Conservation (phyloP, 2,888 invertebrate species). For the Megastigmus dorsalis region DNA sequence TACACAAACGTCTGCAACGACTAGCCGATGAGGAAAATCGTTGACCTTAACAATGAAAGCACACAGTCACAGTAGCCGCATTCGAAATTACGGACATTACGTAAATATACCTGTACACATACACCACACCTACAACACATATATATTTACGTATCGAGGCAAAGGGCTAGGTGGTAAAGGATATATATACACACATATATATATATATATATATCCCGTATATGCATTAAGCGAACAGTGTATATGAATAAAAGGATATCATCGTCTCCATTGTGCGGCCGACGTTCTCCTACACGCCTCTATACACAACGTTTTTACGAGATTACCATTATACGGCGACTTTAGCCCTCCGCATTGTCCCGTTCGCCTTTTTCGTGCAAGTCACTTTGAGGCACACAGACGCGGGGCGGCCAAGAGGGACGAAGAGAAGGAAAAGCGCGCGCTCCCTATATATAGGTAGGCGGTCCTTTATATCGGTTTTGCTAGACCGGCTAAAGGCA, state of each 20-base stretch:
- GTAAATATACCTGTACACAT: not conserved
- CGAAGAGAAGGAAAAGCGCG: too few relatives aligned
- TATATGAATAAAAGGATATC: not conserved
- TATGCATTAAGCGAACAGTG: too few relatives aligned
- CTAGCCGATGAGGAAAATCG: conserved; percentile 24
- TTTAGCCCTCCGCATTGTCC: not conserved
- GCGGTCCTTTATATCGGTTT: not conserved
- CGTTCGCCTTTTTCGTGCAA: conserved; percentile 9
- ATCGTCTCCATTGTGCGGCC: conserved; percentile 11
- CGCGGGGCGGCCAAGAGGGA: too few relatives aligned
- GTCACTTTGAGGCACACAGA: too few relatives aligned
- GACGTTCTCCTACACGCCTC: too few relatives aligned
- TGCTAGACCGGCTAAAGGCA: not conserved
- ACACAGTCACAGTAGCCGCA: too few relatives aligned
- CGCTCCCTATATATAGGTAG: not conserved
- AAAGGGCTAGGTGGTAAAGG: not conserved
- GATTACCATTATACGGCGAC: conserved; percentile 21
- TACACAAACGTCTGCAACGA: too few relatives aligned
- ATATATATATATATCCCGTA: too few relatives aligned
- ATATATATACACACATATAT: too few relatives aligned
- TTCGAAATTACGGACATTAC: not conserved
- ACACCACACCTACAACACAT: not conserved
- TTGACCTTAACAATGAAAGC: conserved; percentile 34
- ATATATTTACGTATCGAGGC: not conserved
- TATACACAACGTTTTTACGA: conserved; percentile 21